Conservation (phyloP, 1,140 invertebrate genomes). For the Drosophila santomea region DNA sequence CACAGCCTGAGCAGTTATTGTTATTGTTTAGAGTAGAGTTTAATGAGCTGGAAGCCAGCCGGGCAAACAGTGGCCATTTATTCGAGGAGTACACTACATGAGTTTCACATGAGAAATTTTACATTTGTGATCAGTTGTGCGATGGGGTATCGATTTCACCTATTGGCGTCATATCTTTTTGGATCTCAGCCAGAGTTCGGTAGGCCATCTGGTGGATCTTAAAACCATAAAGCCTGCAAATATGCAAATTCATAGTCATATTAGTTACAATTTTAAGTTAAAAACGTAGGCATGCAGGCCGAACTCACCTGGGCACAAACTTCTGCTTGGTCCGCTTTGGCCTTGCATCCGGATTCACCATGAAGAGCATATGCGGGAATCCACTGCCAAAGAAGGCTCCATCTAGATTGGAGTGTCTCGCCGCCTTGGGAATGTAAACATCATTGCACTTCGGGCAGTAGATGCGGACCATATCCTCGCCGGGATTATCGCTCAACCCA, state of each 20-base stretch:
- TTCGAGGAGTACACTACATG: constrained; percentile 3
- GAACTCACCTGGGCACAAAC: constrained; percentile 95
- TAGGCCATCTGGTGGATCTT: constrained; percentile 58
- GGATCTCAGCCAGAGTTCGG: neutral
- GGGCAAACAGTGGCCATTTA: neutral
- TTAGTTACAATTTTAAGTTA: neutral
- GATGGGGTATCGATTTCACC: constrained; percentile 19
- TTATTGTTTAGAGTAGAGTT: constrained; percentile 16
- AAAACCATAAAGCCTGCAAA: constrained; percentile 56
- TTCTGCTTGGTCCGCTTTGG: constrained; percentile 98
- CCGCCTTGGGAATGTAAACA: constrained; percentile 99
- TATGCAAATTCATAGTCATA: neutral
- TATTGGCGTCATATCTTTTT: neutral
- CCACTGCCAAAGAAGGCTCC: constrained; percentile 99
- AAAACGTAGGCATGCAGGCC: neutral
- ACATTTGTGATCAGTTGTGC: constrained; percentile 6
- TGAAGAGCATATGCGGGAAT: constrained; percentile 99
- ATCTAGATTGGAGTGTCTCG: constrained; percentile 98
- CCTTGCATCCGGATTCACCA: constrained; percentile 99
- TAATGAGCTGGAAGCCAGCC: constrained; percentile 32
- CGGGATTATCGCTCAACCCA: constrained; percentile 98
- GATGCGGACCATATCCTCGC: constrained; percentile 99
- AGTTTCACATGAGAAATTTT: constrained; percentile 35
- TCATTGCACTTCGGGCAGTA: constrained; percentile 99
- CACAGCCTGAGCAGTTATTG: constrained; percentile 52